Evolutionary conservation across 37 sponge, comb jelly and placozoan species (phyloP).

Genomic region (Petrosia ficiformis): DNA sequence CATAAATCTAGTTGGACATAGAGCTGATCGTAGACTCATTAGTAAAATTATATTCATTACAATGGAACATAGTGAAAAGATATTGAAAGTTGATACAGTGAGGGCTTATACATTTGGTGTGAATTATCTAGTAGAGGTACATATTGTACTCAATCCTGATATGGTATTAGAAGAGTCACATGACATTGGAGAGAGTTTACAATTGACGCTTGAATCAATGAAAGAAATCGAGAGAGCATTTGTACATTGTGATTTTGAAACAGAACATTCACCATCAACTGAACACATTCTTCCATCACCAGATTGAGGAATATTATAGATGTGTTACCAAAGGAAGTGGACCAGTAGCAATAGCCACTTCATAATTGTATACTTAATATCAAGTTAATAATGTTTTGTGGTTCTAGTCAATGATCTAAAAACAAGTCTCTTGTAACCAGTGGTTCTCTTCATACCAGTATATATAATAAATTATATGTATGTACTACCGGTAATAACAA

Average conservation of each 20-base stretch:
- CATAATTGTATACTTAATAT: too few species aligned
- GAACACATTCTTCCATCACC: slow-evolving; percentile 59
- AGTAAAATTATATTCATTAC: slow-evolving; percentile 43
- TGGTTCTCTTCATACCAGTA: too few species aligned
- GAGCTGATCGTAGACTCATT: slow-evolving; percentile 35
- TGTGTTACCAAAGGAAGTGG: slow-evolving; percentile 17
- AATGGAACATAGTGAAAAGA: slow-evolving; percentile 21
- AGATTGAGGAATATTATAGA: slow-evolving; percentile 62
- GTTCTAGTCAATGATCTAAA: too few species aligned
- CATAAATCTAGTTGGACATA: slow-evolving; percentile 41
- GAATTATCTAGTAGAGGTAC: slow-evolving; percentile 53
- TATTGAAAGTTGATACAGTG: slow-evolving; percentile 50
- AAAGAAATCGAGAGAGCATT: slow-evolving; percentile 61
- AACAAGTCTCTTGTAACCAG: too few species aligned
- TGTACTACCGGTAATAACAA: too few species aligned
- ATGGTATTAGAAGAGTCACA: slow-evolving; percentile 51
- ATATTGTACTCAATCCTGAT: slow-evolving; percentile 26
- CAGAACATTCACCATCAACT: slow-evolving; percentile 27
- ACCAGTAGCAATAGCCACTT: too few species aligned
- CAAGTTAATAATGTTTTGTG: too few species aligned
- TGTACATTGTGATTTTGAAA: slow-evolving; percentile 63
- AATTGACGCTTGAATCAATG: slow-evolving; percentile 39
- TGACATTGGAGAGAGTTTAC: slow-evolving; percentile 58
- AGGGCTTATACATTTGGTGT: slow-evolving; percentile 58
- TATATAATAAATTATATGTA: too few species aligned